Base-by-base conservation (phyloP, 2,113 vertebrate species). In the Pampusana beccarii region DNA sequence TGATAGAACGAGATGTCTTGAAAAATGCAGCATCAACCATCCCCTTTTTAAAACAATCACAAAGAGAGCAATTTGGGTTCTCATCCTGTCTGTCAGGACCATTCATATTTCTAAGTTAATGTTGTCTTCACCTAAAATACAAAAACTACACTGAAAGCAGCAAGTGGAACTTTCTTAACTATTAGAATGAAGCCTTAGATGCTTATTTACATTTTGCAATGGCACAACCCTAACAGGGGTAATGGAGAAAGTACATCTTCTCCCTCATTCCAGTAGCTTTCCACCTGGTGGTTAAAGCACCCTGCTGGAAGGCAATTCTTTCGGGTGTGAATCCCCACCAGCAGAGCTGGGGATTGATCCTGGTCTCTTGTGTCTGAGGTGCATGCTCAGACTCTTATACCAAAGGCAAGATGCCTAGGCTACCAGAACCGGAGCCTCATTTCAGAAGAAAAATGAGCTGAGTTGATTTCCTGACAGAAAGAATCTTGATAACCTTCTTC, bases 381-480 rank as follows among this genome's bases (percentile, higher is more conserved):
- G 31, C 25, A 31, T 48, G 23, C 80, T 92, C 28, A 64, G 69
- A 62, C 29, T 44, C 9, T 71, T 71, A 13, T 2, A 75, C 31
- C 38, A 81, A 90, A 86, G n/a, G 46, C 17, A 81, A 73, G 40
- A 58, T 34, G 33, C 62, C 15, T 46, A 57, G 48, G 44, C 31
- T 79, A 48, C 48, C 64, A 83, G 58, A 85, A 64, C 36, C 15
- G 13, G 40, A 83, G 54, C 21, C n/a, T 80, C 11, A 8, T 78
- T 84, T 70, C 62, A 53, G 53, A 48, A 57, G 17, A 42, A 34
- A 72, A 90, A 71, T 16, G 10, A 82, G 33, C 53, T 60, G 12
- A 79, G 34, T 29, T 79, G 53, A 74, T 57, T 72, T 90, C 70
- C 58, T 78, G 42, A 64, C n/a, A 67, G 65, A 81, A 81, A 74